phyloP scores from a whole-genome alignment of 2,113 vertebrate species.

The Camarhynchus parvulus region DNA sequence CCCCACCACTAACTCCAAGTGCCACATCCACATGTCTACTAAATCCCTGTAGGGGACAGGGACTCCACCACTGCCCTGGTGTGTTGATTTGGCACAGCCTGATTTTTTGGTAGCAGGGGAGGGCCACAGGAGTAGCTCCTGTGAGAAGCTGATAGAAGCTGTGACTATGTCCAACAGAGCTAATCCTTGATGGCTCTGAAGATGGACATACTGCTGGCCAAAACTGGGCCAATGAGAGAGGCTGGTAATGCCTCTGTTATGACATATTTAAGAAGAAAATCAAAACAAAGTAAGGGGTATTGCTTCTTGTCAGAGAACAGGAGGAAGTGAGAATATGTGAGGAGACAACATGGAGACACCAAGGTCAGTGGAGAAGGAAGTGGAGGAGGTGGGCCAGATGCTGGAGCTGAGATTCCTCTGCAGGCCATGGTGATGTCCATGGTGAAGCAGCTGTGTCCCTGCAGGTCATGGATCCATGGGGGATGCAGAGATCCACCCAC shows the following conservation, averaged over 20 bases:
- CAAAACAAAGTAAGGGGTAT: too few species aligned
- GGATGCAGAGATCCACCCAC: neutral
- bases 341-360: too few species aligned
- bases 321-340: neutral
- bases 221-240: neutral
- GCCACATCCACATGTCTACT: neutral
- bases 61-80: neutral
- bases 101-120: neutral
- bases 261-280: neutral
- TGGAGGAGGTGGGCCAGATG: neutral
- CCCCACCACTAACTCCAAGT: neutral
- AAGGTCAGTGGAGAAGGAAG: neutral
- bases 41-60: neutral
- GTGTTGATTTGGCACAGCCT: neutral
- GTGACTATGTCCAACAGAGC: accelerated
- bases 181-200: neutral
- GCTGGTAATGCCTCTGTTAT: neutral
- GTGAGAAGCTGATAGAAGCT: neutral
- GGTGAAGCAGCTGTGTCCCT: neutral
- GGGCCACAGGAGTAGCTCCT: neutral
- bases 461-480: neutral
- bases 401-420: neutral
- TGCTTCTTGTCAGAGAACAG: neutral
- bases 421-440: neutral
- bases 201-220: neutral